A percentile compares a stretch with the other conserved stretches of the same genome.
phyloP scores from a whole-genome alignment of 2,888 invertebrate genomes.

The Lepidochrysops patricia region DNA sequence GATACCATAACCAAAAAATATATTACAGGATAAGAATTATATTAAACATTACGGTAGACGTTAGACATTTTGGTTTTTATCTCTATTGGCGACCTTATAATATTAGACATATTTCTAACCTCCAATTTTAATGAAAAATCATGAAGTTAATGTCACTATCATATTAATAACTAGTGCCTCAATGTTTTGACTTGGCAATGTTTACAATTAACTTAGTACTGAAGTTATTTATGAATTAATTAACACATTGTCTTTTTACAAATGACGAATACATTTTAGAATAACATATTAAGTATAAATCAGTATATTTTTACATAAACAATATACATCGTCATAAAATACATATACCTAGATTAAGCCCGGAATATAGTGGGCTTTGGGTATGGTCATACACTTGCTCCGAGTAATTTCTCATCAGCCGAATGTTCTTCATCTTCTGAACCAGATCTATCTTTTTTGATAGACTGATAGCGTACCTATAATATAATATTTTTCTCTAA shows the following conservation, averaged over 20 bases:
- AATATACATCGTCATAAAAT: slow-evolving; percentile 6
- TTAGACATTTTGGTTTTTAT: neutral
- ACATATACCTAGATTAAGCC: slow-evolving; percentile 36
- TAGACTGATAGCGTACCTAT: slow-evolving; percentile 75
- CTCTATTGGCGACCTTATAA: too few relatives aligned
- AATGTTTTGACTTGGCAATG: neutral
- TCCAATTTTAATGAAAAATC: neutral
- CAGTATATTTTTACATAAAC: neutral
- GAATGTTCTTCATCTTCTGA: slow-evolving; percentile 79
- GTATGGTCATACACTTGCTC: slow-evolving; percentile 68
- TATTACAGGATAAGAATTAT: slow-evolving; percentile 1
- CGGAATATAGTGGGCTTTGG: slow-evolving; percentile 49
- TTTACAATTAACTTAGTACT: neutral
- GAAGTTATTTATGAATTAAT: neutral
- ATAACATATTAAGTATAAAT: neutral
- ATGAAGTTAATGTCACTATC: neutral
- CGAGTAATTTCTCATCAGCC: slow-evolving; percentile 77
- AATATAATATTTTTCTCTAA: slow-evolving; percentile 17
- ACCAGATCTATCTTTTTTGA: slow-evolving; percentile 74
- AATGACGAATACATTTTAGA: slow-evolving; percentile 20
- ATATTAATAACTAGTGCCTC: neutral
- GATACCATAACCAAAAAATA: neutral
- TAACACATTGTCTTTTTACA: neutral
- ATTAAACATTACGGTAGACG: too few relatives aligned
- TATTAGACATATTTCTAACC: too few relatives aligned